Conservation (phyloP, 35 echinoderm and acorn worm genomes). For the Strongylocentrotus purpuratus region DNA sequence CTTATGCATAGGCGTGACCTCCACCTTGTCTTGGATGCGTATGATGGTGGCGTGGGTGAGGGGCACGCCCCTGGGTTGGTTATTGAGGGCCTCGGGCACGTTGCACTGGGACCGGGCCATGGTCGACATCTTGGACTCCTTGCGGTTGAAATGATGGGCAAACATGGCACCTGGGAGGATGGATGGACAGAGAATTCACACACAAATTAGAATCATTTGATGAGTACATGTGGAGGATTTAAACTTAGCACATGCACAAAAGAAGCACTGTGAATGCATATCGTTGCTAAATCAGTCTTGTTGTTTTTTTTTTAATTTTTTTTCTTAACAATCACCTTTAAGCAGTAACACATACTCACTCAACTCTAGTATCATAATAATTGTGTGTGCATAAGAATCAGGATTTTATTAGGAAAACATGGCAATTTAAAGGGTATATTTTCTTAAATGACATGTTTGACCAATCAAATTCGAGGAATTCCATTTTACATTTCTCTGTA, state of each 20-base stretch:
- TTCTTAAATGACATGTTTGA: too few relatives aligned
- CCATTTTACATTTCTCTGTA: too few relatives aligned
- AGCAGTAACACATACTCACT: too few relatives aligned
- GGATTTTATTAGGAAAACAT: not conserved
- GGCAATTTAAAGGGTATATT: not conserved
- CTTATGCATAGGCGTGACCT: constrained; percentile 58
- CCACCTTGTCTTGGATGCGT: constrained; percentile 67
- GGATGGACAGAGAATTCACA: not conserved
- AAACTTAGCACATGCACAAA: too few relatives aligned
- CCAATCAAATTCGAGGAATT: too few relatives aligned
- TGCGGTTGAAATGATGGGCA: constrained; percentile 77
- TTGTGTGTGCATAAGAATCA: not conserved
- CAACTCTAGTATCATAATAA: too few relatives aligned
- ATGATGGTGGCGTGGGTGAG: constrained; percentile 75
- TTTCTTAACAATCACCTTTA: too few relatives aligned
- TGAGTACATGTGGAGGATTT: too few relatives aligned
- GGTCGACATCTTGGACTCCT: constrained; percentile 44
- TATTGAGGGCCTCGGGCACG: constrained; percentile 43
- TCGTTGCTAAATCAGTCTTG: too few relatives aligned
- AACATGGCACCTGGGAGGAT: constrained; percentile 73
- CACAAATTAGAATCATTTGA: too few relatives aligned
- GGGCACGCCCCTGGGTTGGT: constrained; percentile 77
- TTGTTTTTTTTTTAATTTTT: too few relatives aligned
- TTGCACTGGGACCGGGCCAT: constrained; percentile 29
- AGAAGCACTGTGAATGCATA: too few relatives aligned